Evolutionary conservation across 2,888 invertebrate genomes (phyloP).

Genomic region (Cheilosia vulpina): DNA sequence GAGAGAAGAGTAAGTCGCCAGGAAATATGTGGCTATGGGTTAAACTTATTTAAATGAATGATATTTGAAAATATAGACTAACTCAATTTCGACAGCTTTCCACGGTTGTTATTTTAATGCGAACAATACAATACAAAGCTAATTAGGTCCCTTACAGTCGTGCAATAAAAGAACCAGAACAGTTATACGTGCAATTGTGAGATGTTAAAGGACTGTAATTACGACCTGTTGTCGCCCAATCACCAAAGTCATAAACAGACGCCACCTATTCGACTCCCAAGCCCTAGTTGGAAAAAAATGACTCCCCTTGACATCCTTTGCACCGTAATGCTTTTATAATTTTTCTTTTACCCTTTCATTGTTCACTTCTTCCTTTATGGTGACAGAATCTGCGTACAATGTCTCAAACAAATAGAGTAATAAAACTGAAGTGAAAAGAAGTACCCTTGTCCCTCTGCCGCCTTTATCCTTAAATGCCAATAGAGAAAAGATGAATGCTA

Average conservation of each 20-base stretch:
- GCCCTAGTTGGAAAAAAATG: neutral
- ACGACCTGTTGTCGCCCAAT: neutral
- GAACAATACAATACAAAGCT: too few species aligned
- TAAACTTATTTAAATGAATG: too few species aligned
- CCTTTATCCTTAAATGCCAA: slow-evolving; percentile 1
- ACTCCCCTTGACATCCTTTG: neutral
- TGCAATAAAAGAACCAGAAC: too few species aligned
- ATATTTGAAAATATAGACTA: too few species aligned
- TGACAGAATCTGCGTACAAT: slow-evolving; percentile 56
- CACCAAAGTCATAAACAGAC: neutral
- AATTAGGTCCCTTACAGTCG: too few species aligned
- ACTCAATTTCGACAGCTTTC: too few species aligned
- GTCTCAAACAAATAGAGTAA: slow-evolving; percentile 12
- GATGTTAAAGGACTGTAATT: neutral
- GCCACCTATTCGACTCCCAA: slow-evolving; percentile 1
- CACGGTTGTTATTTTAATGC: too few species aligned
- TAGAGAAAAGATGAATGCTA: slow-evolving; percentile 38
- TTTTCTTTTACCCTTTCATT: slow-evolving; percentile 37
- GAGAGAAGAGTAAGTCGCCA: too few species aligned
- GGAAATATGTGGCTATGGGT: too few species aligned
- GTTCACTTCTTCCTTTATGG: neutral
- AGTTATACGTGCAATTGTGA: too few species aligned
- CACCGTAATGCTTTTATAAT: slow-evolving; percentile 44
- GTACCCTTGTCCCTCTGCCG: neutral
- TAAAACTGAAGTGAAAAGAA: slow-evolving; percentile 19